A percentile compares a stretch with the other conserved stretches of the same genome.
Conservation (phyloP, 2,888 invertebrate genomes). For the Dorcus parallelipipedus region DNA sequence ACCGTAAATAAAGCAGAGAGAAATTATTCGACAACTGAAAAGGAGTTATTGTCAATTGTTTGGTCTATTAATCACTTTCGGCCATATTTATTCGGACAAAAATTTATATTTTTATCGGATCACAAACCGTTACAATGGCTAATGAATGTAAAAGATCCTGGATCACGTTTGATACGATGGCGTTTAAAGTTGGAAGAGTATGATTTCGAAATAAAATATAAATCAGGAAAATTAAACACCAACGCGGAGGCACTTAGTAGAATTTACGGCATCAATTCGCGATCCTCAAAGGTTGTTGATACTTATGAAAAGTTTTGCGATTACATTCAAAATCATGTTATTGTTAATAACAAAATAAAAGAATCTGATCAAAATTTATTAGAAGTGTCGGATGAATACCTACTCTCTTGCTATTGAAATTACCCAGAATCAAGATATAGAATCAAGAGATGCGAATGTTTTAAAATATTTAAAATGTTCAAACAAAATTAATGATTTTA, state of each 20-base stretch:
- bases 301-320: too few species aligned
- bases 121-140: conserved; percentile 40
- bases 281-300: too few species aligned
- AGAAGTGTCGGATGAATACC: too few species aligned
- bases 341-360: too few species aligned
- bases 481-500: too few species aligned
- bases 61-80: conserved; percentile 38
- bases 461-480: too few species aligned
- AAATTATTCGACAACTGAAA: conserved; percentile 41
- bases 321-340: too few species aligned
- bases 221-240: conserved; percentile 30
- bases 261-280: not conserved
- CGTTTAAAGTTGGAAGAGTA: conserved; percentile 34
- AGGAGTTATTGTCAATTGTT: conserved; percentile 40
- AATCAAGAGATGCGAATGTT: too few species aligned
- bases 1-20: conserved; percentile 35
- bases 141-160: too few species aligned
- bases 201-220: conserved; percentile 35
- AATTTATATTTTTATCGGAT: conserved; percentile 39
- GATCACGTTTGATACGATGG: conserved; percentile 33
- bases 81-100: conserved; percentile 39
- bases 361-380: too few species aligned
- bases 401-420: too few species aligned
- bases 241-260: conserved; percentile 35
- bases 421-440: too few species aligned